Evolutionary conservation across 2,797 vertebrate genomes (phyloP).

Genomic region (Chanos chanos): DNA sequence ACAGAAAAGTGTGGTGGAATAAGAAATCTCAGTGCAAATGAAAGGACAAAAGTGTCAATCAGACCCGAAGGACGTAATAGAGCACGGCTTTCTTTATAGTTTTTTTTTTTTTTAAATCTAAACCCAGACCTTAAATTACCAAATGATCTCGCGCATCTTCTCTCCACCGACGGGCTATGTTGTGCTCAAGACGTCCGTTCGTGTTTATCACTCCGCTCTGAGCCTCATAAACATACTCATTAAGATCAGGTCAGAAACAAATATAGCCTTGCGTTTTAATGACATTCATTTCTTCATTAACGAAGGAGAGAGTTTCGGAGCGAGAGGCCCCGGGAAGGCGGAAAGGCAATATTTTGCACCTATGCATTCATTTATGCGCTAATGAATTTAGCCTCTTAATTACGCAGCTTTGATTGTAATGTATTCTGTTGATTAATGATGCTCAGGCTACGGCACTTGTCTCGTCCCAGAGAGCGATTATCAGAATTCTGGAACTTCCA

Average conservation of each 20-base stretch:
- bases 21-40: no score
- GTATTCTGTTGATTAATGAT: conserved; percentile 46
- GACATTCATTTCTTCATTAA: conserved; percentile 29
- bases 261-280: conserved; percentile 27
- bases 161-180: no score
- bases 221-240: background rate
- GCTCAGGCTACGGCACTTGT: conserved; percentile 42
- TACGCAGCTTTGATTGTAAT: conserved; percentile 47
- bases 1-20: no score
- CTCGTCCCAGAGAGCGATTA: conserved; percentile 47
- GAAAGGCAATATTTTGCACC: conserved; percentile 36
- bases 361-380: conserved; percentile 38
- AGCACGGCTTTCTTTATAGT: no score
- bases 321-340: background rate
- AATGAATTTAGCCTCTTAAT: conserved; percentile 49
- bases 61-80: no score
- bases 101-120: no score
- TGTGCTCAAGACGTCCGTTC: no score
- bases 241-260: conserved; percentile 26
- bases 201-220: no score
- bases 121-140: no score
- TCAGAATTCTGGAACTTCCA: conserved; percentile 30
- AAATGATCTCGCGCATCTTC: no score
- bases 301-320: background rate
- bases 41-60: no score